These are phyloP conservation scores for Atopsyche davidsoni DNA, from an alignment of 1,140 invertebrate genomes.

Conservation along the genomic window DNA sequence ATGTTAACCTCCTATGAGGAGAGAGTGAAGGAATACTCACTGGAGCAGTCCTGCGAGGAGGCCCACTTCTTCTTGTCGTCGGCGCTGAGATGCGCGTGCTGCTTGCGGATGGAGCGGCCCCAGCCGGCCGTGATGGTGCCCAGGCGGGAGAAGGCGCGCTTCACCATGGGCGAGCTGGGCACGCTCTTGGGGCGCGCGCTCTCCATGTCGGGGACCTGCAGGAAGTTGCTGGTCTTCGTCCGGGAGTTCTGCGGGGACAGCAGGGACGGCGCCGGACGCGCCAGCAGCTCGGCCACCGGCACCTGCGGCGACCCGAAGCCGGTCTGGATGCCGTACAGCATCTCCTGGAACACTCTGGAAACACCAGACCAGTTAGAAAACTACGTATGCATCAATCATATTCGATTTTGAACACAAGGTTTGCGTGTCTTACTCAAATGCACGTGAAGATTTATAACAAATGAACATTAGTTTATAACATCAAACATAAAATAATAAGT, in stretches of 20 bases:
- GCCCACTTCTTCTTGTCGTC: constrained; percentile 91
- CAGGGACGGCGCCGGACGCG: constrained; percentile 75
- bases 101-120: constrained; percentile 75
- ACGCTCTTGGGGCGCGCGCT: constrained; percentile 75
- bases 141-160: constrained; percentile 80
- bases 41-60: constrained; percentile 86
- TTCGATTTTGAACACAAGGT: background rate
- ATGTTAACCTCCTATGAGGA: background rate
- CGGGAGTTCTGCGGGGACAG: constrained; percentile 67
- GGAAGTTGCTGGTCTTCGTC: constrained; percentile 86
- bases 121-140: constrained; percentile 85
- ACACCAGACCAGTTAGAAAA: too few species aligned
- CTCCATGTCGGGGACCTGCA: constrained; percentile 71
- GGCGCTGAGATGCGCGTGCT: constrained; percentile 63
- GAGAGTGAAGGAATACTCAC: constrained; percentile 48
- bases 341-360: constrained; percentile 72
- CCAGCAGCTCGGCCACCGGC: constrained; percentile 79
- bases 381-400: background rate
- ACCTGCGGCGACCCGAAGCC: constrained; percentile 91
- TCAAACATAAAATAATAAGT: too few species aligned
- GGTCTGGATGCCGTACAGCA: constrained; percentile 90
- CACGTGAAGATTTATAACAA: too few species aligned
- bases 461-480: too few species aligned
- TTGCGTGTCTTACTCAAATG: too few species aligned
- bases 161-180: constrained; percentile 91